A percentile compares a stretch with the other conserved stretches of the same genome.
phyloP scores from a whole-genome alignment of 2,797 vertebrate species.

The Poecilia velifera region DNA sequence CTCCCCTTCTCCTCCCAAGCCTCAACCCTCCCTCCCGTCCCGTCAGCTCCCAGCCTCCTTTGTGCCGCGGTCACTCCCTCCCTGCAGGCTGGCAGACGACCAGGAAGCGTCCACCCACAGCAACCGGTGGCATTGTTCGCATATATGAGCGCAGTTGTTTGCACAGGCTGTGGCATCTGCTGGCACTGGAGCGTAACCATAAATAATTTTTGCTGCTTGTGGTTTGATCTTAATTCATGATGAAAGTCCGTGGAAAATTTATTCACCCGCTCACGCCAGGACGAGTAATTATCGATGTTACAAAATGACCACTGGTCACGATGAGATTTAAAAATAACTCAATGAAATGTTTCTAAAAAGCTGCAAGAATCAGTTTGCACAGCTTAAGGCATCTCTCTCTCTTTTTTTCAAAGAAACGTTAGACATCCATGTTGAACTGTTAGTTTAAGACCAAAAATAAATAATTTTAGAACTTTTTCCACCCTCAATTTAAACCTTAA shows the following conservation, averaged over 20 bases:
- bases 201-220: conserved; percentile 17
- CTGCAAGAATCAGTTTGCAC: neutral
- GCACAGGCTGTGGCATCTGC: conserved; percentile 58
- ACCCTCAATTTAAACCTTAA: neutral
- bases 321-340: neutral
- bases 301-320: neutral
- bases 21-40: neutral
- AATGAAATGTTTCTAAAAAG: neutral
- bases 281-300: neutral
- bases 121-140: conserved; percentile 78
- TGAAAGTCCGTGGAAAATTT: conserved; percentile 9
- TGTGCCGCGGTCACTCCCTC: conserved; percentile 57
- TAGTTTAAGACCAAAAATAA: neutral
- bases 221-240: conserved; percentile 20
- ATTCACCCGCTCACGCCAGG: neutral
- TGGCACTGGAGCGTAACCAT: conserved; percentile 18
- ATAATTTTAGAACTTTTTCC: neutral
- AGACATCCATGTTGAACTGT: neutral
- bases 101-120: conserved; percentile 64
- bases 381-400: too few relatives aligned
- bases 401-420: neutral
- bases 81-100: conserved; percentile 59
- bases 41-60: conserved; percentile 64
- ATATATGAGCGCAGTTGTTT: conserved; percentile 56
- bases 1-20: neutral